A percentile compares a stretch with the other conserved stretches of the same genome.
Conservation (phyloP, 2,113 vertebrate species). For the Tenrec ecaudatus region DNA sequence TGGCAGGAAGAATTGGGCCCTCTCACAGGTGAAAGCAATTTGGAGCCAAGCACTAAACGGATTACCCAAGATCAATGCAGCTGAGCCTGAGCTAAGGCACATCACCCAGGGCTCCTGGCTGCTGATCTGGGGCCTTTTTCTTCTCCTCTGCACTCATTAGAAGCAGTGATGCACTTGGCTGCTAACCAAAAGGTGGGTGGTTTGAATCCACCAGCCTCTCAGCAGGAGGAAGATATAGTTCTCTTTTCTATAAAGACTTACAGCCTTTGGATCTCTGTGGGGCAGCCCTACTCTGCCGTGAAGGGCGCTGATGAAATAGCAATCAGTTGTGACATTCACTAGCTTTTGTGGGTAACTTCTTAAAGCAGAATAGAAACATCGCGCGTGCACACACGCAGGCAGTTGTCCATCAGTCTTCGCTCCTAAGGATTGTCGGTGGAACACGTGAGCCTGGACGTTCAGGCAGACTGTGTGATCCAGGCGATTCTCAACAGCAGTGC, state of each 20-base stretch:
- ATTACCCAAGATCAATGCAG: neutral
- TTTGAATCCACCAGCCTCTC: neutral
- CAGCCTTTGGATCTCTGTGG: neutral
- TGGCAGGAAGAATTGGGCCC: rapidly evolving
- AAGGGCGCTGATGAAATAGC: neutral
- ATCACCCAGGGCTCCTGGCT: neutral
- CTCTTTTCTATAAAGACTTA: neutral
- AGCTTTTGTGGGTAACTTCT: neutral
- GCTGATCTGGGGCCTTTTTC: neutral
- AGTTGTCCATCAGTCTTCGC: neutral
- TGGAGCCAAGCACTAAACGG: neutral
- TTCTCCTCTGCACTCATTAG: neutral
- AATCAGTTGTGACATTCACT: neutral
- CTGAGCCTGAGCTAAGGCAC: neutral
- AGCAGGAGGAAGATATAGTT: neutral
- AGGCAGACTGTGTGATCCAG: neutral
- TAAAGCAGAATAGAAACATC: neutral
- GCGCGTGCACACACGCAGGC: neutral
- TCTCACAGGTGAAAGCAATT: neutral
- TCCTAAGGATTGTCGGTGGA: rapidly evolving
- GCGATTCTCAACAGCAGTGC: neutral
- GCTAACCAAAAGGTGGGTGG: neutral
- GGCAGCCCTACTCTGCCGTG: neutral
- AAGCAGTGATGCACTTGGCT: neutral
- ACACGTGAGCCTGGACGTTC: neutral